phyloP scores from a whole-genome alignment of 2,888 invertebrate genomes.

The Drosophila buzzatii region DNA sequence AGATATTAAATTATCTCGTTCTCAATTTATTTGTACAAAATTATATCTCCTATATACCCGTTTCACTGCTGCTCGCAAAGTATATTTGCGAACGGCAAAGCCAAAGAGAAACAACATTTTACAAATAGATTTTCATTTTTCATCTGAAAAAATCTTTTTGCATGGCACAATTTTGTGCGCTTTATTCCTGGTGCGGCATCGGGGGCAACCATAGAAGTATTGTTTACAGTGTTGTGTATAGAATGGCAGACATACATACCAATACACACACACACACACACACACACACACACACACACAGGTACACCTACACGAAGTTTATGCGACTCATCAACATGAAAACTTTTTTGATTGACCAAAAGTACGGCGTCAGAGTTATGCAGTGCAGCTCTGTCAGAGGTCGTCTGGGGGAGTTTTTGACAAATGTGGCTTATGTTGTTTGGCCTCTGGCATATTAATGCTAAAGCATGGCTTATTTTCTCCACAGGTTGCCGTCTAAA shows the following conservation, averaged over 20 bases:
- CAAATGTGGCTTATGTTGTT: constrained; percentile 31
- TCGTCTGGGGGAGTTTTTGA: constrained; percentile 23
- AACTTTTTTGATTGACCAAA: constrained; percentile 68
- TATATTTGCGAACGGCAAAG: constrained; percentile 5
- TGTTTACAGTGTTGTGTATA: constrained; percentile 21
- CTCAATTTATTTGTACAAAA: neutral
- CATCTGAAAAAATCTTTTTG: constrained; percentile 59
- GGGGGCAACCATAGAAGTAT: constrained; percentile 26
- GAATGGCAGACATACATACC: neutral
- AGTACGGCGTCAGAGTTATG: constrained; percentile 52
- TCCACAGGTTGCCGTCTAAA: constrained; percentile 19
- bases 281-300: neutral
- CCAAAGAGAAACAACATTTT: constrained; percentile 17
- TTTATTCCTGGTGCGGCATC: constrained; percentile 53
- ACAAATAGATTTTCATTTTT: constrained; percentile 62
- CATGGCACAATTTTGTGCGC: constrained; percentile 59
- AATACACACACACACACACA: neutral
- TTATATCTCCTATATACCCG: constrained; percentile 1
- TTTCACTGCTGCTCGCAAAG: neutral
- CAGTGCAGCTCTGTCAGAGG: constrained; percentile 44
- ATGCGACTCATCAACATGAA: constrained; percentile 49
- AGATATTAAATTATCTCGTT: neutral
- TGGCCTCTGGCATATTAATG: constrained; percentile 50
- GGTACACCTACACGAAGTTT: constrained; percentile 9
- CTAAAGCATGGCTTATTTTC: constrained; percentile 4